Base-by-base conservation (phyloP, 2,888 invertebrate genomes). In the Isotomurus palustris region DNA sequence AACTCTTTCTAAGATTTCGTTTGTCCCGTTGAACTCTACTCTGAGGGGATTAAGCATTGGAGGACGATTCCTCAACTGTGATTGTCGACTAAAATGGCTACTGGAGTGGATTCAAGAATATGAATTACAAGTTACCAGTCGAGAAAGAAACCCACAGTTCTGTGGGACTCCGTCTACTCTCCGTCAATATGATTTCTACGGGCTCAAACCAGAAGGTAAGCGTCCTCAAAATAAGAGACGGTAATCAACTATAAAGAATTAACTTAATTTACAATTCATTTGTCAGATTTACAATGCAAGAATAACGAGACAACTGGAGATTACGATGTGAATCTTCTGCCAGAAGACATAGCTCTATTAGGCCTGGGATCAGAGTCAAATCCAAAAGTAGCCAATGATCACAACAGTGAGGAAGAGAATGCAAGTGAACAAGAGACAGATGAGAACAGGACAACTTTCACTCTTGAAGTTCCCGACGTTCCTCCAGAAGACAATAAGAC, bases 101-200 rank as follows among this genome's bases (percentile, higher is more conserved):
- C 85, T 88, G 60, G 86, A 91, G 73, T 93, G 92, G 93, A 91
- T 92, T 69, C 82, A 85, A 52, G 85, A 85, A 65, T 86, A 86
- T 14, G 91, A 92, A 74, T 79, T 93, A 38, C 92, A 93, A 81
- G 91, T 93, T 21, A 92, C 92, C 12, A 91, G 91, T 64, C 82
- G 92, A 41, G 93, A 93, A 76, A 81, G 91, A 71, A 91, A 89
- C 75, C 92, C 92, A 6, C 92, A 93, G 75, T 60, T 92, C 76
- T 93, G 92, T 73, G 92, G 91, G 14, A 84, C 84, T 68, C 93
- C 93, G 1, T 79, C 83, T 1, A 80, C 84, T 64, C 85, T 92
- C 71, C 82, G 88, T 56, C 87, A 89, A 62, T 81, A 87, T 45
- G 89, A 86, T 35, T 91, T 93, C 76, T 91, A 91, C 74, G 88